Evolutionary conservation across 2,888 invertebrate species (phyloP).

Genomic region (Diachrysia chrysitis): DNA sequence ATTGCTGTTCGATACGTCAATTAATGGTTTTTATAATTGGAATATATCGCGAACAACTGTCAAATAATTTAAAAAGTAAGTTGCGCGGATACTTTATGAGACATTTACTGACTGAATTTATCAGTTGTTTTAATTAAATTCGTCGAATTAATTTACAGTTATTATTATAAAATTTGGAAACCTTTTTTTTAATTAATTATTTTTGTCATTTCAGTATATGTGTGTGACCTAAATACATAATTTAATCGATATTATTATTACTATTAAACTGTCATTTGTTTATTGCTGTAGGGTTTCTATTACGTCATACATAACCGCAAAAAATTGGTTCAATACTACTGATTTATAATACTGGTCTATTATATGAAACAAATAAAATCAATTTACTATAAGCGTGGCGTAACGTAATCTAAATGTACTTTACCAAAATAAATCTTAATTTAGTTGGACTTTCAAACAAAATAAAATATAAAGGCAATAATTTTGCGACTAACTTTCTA

Average conservation of each 20-base stretch:
- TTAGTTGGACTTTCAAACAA: slow-evolving; percentile 30
- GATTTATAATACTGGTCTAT: neutral
- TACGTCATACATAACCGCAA: neutral
- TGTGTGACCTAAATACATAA: neutral
- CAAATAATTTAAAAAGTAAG: neutral
- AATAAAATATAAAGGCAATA: slow-evolving; percentile 25
- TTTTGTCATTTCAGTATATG: neutral
- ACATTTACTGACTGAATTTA: neutral
- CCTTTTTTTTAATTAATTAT: slow-evolving; percentile 1
- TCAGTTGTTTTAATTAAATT: slow-evolving; percentile 4
- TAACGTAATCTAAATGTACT: slow-evolving; percentile 42
- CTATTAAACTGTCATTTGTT: neutral
- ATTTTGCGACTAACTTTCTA: slow-evolving; percentile 73
- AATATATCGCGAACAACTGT: neutral
- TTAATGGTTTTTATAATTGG: neutral
- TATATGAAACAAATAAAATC: too few species aligned
- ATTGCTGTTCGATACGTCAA: neutral
- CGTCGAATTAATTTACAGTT: slow-evolving; percentile 4
- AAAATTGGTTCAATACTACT: too few species aligned
- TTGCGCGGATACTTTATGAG: neutral
- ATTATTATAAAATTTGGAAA: neutral
- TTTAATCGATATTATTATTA: slow-evolving; percentile 3
- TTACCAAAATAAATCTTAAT: slow-evolving; percentile 50
- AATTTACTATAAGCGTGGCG: neutral
- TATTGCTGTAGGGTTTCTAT: neutral